Evolutionary conservation across 1,140 invertebrate genomes (phyloP).

Genomic region (Zaprionus lachaisei): DNA sequence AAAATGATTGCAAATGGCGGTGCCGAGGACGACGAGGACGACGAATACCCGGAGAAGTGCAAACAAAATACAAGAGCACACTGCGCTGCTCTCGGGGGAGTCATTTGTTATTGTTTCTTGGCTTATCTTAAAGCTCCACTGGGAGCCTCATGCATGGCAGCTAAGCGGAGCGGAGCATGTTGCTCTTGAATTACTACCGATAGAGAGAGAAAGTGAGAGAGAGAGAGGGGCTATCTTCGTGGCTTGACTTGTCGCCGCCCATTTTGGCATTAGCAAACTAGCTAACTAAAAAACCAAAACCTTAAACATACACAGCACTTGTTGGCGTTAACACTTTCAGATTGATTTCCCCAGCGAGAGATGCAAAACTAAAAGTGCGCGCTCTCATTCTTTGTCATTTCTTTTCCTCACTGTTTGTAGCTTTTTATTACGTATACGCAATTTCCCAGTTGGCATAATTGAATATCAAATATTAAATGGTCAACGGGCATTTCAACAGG

Average conservation of each 20-base stretch:
- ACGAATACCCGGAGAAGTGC: not conserved
- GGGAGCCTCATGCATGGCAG: constrained; percentile 38
- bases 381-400: not conserved
- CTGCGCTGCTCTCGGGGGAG: constrained; percentile 59
- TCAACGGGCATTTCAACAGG: constrained; percentile 8
- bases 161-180: constrained; percentile 36
- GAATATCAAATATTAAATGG: constrained; percentile 20
- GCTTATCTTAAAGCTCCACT: constrained; percentile 58
- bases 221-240: not conserved
- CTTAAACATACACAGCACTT: constrained; percentile 2
- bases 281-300: constrained; percentile 39
- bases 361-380: constrained; percentile 26
- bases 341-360: constrained; percentile 64
- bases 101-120: constrained; percentile 70
- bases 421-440: constrained; percentile 21
- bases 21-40: not conserved
- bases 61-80: constrained; percentile 9
- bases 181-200: constrained; percentile 48
- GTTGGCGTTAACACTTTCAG: constrained; percentile 51
- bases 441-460: constrained; percentile 20
- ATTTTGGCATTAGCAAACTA: constrained; percentile 53
- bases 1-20: constrained; percentile 66
- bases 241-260: not conserved
- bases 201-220: no score
- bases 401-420: not conserved